phyloP scores from a whole-genome alignment of 2,888 invertebrate genomes.

The Athetis lepigone region DNA sequence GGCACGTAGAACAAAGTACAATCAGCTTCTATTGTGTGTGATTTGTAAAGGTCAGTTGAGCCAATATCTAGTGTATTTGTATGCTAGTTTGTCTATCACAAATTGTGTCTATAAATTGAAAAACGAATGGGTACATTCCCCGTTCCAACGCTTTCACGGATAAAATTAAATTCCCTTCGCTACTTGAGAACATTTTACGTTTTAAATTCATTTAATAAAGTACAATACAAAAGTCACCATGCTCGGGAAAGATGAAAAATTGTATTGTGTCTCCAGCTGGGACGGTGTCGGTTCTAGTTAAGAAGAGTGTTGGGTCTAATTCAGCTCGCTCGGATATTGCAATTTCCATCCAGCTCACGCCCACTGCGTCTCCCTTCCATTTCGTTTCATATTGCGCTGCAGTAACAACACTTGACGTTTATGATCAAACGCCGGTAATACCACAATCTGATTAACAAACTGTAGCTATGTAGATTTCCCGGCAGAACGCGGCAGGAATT shows the following conservation, averaged over 20 bases:
- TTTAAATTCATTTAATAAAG: slow-evolving; percentile 41
- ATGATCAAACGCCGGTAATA: slow-evolving; percentile 67
- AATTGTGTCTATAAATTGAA: background rate
- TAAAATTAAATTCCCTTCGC: slow-evolving; percentile 41
- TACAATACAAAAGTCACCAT: slow-evolving; percentile 41
- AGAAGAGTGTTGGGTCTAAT: slow-evolving; percentile 68
- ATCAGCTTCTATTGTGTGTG: slow-evolving; percentile 28
- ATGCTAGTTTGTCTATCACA: background rate
- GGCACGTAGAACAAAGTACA: slow-evolving; percentile 24
- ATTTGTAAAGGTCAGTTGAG: slow-evolving; percentile 18
- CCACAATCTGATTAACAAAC: slow-evolving; percentile 56
- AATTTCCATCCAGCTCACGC: slow-evolving; percentile 82
- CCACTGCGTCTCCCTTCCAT: slow-evolving; percentile 78
- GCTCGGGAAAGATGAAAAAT: slow-evolving; percentile 42
- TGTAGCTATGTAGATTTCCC: slow-evolving; percentile 19
- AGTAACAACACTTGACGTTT: slow-evolving; percentile 78
- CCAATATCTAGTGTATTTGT: background rate
- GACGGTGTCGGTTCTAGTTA: slow-evolving; percentile 68
- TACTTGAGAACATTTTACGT: slow-evolving; percentile 26
- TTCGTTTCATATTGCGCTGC: slow-evolving; percentile 80
- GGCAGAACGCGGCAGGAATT: background rate
- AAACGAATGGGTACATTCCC: background rate
- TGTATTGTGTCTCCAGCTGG: slow-evolving; percentile 45
- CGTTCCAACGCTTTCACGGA: slow-evolving; percentile 16
- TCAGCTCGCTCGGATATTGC: slow-evolving; percentile 82